These are phyloP conservation scores for Drosophila leontia DNA, from an alignment of 1,140 invertebrate genomes.

Conservation along the genomic window DNA sequence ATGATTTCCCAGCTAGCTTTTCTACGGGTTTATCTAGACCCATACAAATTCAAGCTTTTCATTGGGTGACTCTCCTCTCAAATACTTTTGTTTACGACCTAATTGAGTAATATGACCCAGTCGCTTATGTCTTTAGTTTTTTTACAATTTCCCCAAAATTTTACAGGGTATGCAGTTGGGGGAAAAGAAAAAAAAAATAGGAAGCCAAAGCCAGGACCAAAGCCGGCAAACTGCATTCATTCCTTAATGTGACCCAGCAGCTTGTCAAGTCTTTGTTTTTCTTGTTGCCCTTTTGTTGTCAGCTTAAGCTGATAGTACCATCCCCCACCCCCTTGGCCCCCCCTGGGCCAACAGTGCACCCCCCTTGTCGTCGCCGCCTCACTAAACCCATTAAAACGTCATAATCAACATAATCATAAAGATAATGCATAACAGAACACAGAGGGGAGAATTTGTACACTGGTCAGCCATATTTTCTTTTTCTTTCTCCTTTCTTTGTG, in stretches of 20 bases:
- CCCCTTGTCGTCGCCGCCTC: slow-evolving; percentile 47
- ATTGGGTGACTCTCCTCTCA: not conserved
- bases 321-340: not conserved
- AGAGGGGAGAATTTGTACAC: slow-evolving; percentile 49
- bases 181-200: no score
- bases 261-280: slow-evolving; percentile 62
- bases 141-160: not conserved
- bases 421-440: slow-evolving; percentile 61
- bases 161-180: slow-evolving; percentile 11
- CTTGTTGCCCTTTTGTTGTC: slow-evolving; percentile 36
- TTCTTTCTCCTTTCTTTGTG: slow-evolving; percentile 3
- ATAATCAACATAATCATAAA: slow-evolving; percentile 81
- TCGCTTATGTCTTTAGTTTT: slow-evolving; percentile 13
- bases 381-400: slow-evolving; percentile 80
- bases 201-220: not conserved
- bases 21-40: not conserved
- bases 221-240: slow-evolving; percentile 39
- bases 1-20: not conserved
- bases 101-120: slow-evolving; percentile 26
- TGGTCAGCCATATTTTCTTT: slow-evolving; percentile 65
- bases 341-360: not conserved
- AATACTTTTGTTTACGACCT: slow-evolving; percentile 20
- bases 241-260: slow-evolving; percentile 58
- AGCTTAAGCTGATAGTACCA: slow-evolving; percentile 39
- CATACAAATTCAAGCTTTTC: not conserved